Evolutionary conservation across 92 coral and sea anemone species (phyloP).

Genomic region (Blastomussa wellsi): DNA sequence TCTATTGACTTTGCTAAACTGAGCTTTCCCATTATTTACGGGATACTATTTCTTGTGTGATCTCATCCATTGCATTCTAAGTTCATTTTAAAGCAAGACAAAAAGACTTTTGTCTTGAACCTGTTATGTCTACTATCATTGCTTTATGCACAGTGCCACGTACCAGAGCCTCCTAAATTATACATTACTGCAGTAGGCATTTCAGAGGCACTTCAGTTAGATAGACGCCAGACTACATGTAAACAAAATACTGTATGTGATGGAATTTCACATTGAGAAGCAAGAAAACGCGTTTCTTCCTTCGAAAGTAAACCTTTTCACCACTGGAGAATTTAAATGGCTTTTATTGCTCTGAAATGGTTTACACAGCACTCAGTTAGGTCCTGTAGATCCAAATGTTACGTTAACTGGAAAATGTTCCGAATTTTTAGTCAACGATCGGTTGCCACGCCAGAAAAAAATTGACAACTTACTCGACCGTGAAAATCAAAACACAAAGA

Average conservation of each 20-base stretch:
- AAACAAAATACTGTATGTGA: not conserved
- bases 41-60: not conserved
- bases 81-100: not conserved
- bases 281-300: not conserved
- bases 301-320: not conserved
- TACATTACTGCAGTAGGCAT: not conserved
- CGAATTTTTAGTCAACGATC: constrained; percentile 22
- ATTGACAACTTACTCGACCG: constrained; percentile 39
- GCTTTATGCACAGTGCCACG: not conserved
- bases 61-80: not conserved
- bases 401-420: not conserved
- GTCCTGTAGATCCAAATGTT: not conserved
- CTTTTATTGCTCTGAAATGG: not conserved
- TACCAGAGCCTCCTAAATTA: not conserved
- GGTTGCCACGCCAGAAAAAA: not conserved
- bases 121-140: not conserved
- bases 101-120: not conserved
- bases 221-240: not conserved
- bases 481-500: constrained; percentile 42
- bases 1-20: not conserved
- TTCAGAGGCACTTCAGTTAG: not conserved
- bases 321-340: not conserved
- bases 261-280: constrained; percentile 20
- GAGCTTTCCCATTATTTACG: not conserved
- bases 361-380: not conserved